These are phyloP conservation scores for Morone chrysops DNA, from an alignment of 2,113 vertebrate genomes.

Conservation along the genomic window DNA sequence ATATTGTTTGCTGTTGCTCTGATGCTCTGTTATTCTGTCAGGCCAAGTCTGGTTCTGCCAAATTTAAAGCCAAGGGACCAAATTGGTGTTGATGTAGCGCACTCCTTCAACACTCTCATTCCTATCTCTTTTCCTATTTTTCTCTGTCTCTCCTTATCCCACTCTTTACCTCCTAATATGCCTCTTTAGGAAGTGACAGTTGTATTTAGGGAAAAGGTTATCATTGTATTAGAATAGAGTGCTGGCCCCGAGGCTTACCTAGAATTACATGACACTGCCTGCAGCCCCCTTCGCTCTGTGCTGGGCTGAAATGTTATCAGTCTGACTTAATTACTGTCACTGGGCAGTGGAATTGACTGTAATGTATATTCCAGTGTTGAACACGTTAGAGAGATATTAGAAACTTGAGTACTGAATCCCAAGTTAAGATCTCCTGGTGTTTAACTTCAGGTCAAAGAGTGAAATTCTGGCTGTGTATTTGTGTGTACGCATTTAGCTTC, in stretches of 20 bases:
- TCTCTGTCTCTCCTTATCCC: constrained; percentile 56
- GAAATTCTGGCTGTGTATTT: constrained; percentile 42
- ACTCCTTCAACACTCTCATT: constrained; percentile 46
- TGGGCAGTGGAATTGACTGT: constrained; percentile 59
- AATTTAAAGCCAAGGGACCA: constrained; percentile 77
- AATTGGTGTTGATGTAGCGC: constrained; percentile 61
- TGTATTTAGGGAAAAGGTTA: constrained; percentile 81
- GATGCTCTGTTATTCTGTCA: constrained; percentile 70
- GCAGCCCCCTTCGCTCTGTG: constrained; percentile 73
- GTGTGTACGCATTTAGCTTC: constrained; percentile 34
- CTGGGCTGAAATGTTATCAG: constrained; percentile 79
- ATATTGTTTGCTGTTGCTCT: constrained; percentile 44
- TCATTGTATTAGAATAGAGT: constrained; percentile 77
- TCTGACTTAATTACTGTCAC: constrained; percentile 82
- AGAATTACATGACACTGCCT: constrained; percentile 76
- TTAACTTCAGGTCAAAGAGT: constrained; percentile 66
- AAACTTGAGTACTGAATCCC: constrained; percentile 49
- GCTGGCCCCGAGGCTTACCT: constrained; percentile 77
- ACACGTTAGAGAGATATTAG: constrained; percentile 50
- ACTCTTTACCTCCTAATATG: constrained; percentile 73
- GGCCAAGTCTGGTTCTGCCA: constrained; percentile 64
- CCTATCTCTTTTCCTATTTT: constrained; percentile 47
- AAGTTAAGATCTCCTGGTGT: constrained; percentile 42
- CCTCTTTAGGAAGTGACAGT: constrained; percentile 80
- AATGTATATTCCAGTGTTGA: constrained; percentile 62